phyloP scores from a whole-genome alignment of 1,140 invertebrate genomes.

The Cydia strobilella region DNA sequence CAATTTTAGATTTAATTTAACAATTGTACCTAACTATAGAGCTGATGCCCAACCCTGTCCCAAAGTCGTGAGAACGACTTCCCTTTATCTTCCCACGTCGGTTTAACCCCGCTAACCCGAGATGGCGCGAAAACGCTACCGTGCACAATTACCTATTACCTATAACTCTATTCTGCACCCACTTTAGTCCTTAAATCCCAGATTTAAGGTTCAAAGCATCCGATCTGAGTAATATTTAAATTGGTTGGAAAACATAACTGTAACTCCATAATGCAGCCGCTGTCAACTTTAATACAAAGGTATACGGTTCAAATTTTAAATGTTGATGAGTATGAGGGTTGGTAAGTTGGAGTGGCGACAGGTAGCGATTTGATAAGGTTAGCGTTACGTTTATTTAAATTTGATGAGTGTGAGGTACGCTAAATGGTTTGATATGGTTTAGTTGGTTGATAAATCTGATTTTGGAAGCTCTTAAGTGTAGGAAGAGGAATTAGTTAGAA shows the following conservation, averaged over 20 bases:
- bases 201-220: not conserved
- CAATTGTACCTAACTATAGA: not conserved
- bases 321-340: not conserved
- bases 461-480: too few relatives aligned
- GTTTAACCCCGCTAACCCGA: conserved; percentile 11
- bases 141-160: conserved; percentile 6
- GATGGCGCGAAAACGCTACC: conserved; percentile 19
- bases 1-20: not conserved
- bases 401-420: not conserved
- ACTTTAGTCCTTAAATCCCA: not conserved
- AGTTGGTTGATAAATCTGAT: not conserved
- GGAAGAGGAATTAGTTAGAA: too few relatives aligned
- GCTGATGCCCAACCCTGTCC: not conserved
- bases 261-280: not conserved
- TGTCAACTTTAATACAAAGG: not conserved
- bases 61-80: not conserved
- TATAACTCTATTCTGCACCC: not conserved
- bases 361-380: conserved; percentile 10
- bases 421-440: not conserved
- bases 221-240: not conserved
- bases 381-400: conserved; percentile 17
- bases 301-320: not conserved
- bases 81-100: conserved; percentile 13
- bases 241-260: not conserved
- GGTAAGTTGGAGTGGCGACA: conserved; percentile 3